Evolutionary conservation across 1,140 invertebrate genomes (phyloP).

Genomic region (Aphelenchoides besseyi): DNA sequence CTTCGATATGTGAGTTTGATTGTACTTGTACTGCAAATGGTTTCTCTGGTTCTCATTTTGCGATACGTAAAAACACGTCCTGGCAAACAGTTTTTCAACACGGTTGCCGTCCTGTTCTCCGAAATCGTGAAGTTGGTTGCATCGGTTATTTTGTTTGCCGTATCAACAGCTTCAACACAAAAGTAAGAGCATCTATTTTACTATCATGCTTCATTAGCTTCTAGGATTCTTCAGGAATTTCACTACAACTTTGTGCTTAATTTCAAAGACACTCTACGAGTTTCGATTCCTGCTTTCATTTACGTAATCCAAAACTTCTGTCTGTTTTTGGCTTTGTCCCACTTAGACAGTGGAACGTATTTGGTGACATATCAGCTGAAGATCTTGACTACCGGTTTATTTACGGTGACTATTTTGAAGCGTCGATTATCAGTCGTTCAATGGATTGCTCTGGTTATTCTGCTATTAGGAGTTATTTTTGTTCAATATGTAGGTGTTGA

Average conservation of each 20-base stretch:
- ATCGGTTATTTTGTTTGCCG: conserved; percentile 74
- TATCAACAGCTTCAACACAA: conserved; percentile 72
- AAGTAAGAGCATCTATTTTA: conserved; percentile 61
- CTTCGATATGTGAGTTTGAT: conserved; percentile 51
- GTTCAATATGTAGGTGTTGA: conserved; percentile 30
- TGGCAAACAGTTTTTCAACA: conserved; percentile 33
- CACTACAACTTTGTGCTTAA: conserved; percentile 76
- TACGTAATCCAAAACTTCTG: conserved; percentile 97
- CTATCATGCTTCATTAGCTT: conserved; percentile 21
- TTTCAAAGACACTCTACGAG: conserved; percentile 81
- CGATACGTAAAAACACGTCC: conserved; percentile 46
- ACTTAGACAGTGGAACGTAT: conserved; percentile 71
- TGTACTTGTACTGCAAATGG: conserved; percentile 57
- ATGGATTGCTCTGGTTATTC: conserved; percentile 25
- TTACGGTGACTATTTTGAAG: conserved; percentile 63
- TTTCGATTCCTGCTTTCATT: conserved; percentile 84
- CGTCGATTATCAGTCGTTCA: conserved; percentile 50
- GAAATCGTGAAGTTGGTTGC: conserved; percentile 85
- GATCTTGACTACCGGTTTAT: conserved; percentile 65
- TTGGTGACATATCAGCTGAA: conserved; percentile 69
- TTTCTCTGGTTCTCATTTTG: conserved; percentile 47
- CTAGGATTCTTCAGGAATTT: conserved; percentile 64
- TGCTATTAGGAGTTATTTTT: conserved; percentile 7
- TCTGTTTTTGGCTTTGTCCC: conserved; percentile 68
- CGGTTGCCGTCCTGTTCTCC: conserved; percentile 82